These are phyloP conservation scores for Pristis pectinata DNA, from an alignment of 2,797 vertebrate species.

Conservation along the genomic window DNA sequence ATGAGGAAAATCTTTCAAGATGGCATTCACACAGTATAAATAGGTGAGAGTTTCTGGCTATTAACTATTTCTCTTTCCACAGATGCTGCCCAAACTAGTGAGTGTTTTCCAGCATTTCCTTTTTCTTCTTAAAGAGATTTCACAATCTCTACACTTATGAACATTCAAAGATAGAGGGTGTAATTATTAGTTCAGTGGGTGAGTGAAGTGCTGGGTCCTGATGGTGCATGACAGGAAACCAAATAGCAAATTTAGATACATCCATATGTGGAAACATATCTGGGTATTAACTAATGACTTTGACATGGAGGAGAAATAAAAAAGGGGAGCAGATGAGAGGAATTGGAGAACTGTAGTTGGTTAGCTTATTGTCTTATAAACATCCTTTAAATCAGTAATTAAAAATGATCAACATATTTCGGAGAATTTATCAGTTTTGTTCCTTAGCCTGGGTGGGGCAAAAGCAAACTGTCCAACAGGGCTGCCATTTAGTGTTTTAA, in stretches of 20 bases:
- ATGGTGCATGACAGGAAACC: neutral
- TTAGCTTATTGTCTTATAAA: neutral
- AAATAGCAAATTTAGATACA: neutral
- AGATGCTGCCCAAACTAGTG: too few relatives aligned
- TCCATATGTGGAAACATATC: neutral
- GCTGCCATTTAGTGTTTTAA: neutral
- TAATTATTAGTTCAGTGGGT: neutral
- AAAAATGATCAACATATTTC: neutral
- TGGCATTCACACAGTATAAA: neutral
- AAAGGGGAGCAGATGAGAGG: neutral
- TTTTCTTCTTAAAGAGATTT: too few relatives aligned
- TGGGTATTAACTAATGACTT: neutral
- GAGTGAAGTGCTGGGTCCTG: neutral
- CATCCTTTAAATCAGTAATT: neutral
- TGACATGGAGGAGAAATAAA: neutral
- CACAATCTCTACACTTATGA: neutral
- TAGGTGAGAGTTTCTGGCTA: neutral
- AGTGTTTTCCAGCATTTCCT: too few relatives aligned
- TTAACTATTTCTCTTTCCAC: too few relatives aligned
- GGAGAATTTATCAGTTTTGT: neutral
- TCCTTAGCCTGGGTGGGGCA: neutral
- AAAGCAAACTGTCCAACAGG: neutral
- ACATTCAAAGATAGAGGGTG: neutral
- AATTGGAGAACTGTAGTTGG: neutral
- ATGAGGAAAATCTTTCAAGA: neutral